Conservation (phyloP, 2,888 invertebrate species). For the Pteria penguin region DNA sequence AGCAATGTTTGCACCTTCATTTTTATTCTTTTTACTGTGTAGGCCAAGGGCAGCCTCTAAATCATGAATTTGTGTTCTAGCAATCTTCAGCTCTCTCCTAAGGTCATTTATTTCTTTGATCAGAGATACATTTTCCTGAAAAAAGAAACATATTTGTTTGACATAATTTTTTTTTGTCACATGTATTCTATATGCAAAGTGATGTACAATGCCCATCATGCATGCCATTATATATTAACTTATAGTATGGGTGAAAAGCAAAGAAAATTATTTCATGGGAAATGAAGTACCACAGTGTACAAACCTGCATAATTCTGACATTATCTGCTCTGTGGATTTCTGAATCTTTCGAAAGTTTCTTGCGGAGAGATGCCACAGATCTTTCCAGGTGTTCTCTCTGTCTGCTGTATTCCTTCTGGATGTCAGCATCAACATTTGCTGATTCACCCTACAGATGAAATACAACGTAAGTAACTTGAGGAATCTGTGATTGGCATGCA, state of each 20-base stretch:
- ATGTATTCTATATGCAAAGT: no score
- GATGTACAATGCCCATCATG: no score
- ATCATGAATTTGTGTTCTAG: slow-evolving; percentile 85
- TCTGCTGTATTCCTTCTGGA: slow-evolving; percentile 82
- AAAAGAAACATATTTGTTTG: slow-evolving; percentile 65
- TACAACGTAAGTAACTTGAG: no score
- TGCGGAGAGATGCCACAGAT: slow-evolving; percentile 83
- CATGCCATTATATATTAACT: no score
- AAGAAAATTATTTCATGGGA: no score
- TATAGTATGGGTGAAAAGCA: no score
- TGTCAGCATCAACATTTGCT: slow-evolving; percentile 80
- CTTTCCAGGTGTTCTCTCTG: slow-evolving; percentile 91
- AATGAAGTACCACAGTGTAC: no score
- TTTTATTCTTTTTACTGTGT: slow-evolving; percentile 74
- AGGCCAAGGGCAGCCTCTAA: slow-evolving; percentile 84
- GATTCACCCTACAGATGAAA: slow-evolving; percentile 71
- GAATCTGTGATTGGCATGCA: no score
- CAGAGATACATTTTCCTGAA: slow-evolving; percentile 88
- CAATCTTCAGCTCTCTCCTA: slow-evolving; percentile 85
- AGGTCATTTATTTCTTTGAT: slow-evolving; percentile 89
- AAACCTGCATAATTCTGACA: slow-evolving; percentile 85
- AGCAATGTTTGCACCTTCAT: slow-evolving; percentile 63
- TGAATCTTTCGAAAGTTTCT: slow-evolving; percentile 81
- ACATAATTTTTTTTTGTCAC: no score
- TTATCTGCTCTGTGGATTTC: slow-evolving; percentile 82